These are phyloP conservation scores for Brachypteracias leptosomus DNA, from an alignment of 2,113 vertebrate genomes.

Conservation along the genomic window DNA sequence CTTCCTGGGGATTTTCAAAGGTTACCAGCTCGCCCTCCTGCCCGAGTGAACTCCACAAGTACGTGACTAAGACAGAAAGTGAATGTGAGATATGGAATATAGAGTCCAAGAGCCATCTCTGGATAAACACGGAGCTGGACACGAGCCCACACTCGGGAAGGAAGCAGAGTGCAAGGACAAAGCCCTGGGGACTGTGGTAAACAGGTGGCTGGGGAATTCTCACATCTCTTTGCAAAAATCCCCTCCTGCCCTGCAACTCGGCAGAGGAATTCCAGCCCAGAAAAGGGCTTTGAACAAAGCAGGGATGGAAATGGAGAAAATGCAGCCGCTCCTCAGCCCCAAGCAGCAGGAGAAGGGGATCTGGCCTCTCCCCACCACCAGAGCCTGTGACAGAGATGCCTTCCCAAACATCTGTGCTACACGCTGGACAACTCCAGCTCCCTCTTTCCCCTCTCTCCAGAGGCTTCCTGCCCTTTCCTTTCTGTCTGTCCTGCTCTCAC, in stretches of 20 bases:
- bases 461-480: background rate
- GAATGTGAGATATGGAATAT: background rate
- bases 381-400: background rate
- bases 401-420: background rate
- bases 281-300: background rate
- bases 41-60: background rate
- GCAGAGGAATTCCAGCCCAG: background rate
- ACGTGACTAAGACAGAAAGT: background rate
- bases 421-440: background rate
- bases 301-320: background rate
- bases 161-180: background rate
- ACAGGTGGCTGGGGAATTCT: constrained; percentile 4
- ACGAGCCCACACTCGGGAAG: background rate
- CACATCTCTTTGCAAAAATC: background rate
- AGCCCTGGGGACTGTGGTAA: background rate
- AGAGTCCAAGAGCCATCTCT: background rate
- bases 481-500: background rate
- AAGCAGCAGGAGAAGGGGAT: background rate
- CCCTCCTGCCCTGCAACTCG: background rate
- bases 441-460: background rate
- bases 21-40: background rate
- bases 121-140: background rate
- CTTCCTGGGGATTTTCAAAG: background rate
- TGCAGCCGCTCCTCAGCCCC: background rate
- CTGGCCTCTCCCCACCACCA: background rate